These are phyloP conservation scores for Abrostola tripartita DNA, from an alignment of 2,888 invertebrate species.

Conservation along the genomic window DNA sequence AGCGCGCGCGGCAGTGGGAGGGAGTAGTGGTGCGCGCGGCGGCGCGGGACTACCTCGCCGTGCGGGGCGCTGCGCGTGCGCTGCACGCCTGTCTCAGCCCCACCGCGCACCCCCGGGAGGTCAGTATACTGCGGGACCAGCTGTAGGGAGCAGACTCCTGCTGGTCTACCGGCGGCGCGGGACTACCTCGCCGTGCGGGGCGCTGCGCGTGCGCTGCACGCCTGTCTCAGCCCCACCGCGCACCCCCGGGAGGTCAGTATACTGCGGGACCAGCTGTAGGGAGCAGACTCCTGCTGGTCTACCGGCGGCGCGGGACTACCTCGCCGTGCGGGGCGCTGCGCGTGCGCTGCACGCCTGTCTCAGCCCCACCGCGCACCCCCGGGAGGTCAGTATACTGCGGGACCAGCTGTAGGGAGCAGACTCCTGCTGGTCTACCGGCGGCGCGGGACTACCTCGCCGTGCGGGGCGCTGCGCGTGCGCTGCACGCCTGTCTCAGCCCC, in stretches of 20 bases:
- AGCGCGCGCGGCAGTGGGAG: constrained; percentile 91
- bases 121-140: constrained; percentile 40
- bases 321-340: constrained; percentile 87
- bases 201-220: constrained; percentile 89
- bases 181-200: constrained; percentile 91
- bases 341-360: constrained; percentile 92
- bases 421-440: constrained; percentile 92
- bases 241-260: constrained; percentile 91
- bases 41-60: constrained; percentile 91
- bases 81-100: constrained; percentile 94
- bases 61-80: constrained; percentile 85
- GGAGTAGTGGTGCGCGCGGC: constrained; percentile 93
- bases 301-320: constrained; percentile 93
- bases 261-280: constrained; percentile 59
- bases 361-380: constrained; percentile 92
- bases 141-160: constrained; percentile 89
- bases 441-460: constrained; percentile 92
- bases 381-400: constrained; percentile 87
- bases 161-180: constrained; percentile 92
- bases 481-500: constrained; percentile 94
- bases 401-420: constrained; percentile 85
- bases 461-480: constrained; percentile 81
- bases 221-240: constrained; percentile 93
- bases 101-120: constrained; percentile 93
- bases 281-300: constrained; percentile 92